A percentile compares a stretch with the other conserved stretches of the same genome.
Conservation (phyloP, 1,140 invertebrate species). For the Ectropis grisescens region DNA sequence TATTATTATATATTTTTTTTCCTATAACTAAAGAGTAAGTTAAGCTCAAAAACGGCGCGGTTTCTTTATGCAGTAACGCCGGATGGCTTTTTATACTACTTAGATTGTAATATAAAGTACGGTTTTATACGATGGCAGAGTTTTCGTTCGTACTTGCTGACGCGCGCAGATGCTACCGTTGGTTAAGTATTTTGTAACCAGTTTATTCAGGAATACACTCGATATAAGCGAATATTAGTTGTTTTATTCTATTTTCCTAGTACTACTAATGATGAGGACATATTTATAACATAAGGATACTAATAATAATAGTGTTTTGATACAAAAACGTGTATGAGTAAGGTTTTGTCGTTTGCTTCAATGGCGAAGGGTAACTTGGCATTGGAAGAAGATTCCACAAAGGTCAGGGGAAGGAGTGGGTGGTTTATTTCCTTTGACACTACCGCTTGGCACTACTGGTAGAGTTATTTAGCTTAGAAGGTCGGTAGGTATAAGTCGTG, state of each 20-base stretch:
- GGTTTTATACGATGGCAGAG: conserved; percentile 41
- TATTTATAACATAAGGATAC: no score
- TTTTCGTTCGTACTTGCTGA: conserved; percentile 50
- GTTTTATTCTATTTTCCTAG: conserved; percentile 36
- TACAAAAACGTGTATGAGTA: no score
- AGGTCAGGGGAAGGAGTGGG: no score
- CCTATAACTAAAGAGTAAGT: conserved; percentile 60
- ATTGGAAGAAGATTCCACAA: no score
- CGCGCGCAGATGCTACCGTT: conserved; percentile 23
- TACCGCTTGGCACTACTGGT: no score
- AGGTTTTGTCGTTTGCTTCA: no score
- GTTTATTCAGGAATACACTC: conserved; percentile 68
- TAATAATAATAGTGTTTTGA: no score
- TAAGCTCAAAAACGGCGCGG: conserved; percentile 52
- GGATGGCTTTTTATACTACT: conserved; percentile 52
- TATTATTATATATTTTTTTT: conserved; percentile 61
- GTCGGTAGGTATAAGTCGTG: no score
- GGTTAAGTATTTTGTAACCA: conserved; percentile 67
- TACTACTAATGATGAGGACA: background rate
- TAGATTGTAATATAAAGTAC: conserved; percentile 53
- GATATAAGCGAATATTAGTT: conserved; percentile 59
- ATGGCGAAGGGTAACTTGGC: no score
- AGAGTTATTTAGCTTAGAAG: no score
- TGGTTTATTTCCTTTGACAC: no score
- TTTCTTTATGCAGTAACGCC: conserved; percentile 27